These are phyloP conservation scores for Drosophila prostipennis DNA, from an alignment of 2,888 invertebrate species.

Conservation along the genomic window DNA sequence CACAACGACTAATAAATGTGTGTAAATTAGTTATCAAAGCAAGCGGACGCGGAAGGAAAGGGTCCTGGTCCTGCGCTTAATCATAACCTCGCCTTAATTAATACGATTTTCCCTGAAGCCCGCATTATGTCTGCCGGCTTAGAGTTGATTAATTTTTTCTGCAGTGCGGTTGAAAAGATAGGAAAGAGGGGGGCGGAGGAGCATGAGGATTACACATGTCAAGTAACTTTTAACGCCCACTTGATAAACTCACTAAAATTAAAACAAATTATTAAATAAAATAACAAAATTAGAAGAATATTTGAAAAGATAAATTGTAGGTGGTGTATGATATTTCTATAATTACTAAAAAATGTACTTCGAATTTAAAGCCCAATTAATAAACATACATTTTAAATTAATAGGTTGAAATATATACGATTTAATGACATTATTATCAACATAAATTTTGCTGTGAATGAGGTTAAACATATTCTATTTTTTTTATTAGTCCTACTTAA, in stretches of 20 bases:
- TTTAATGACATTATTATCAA: no score
- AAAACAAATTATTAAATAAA: not conserved
- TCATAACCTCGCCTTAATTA: conserved; percentile 75
- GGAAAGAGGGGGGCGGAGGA: not conserved
- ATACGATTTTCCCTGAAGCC: conserved; percentile 50
- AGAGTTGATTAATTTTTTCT: conserved; percentile 38
- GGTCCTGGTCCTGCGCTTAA: conserved; percentile 51
- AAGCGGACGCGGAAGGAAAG: conserved; percentile 27
- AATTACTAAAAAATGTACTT: no score
- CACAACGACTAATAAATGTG: conserved; percentile 77
- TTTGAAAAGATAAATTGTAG: no score
- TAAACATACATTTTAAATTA: no score
- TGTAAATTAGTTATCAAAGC: conserved; percentile 76
- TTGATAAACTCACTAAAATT: not conserved
- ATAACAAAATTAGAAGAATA: no score
- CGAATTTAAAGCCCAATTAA: no score
- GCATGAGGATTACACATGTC: not conserved
- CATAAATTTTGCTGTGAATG: no score
- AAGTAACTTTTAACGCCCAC: not conserved
- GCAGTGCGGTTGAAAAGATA: conserved; percentile 10
- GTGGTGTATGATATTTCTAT: no score
- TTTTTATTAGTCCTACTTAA: no score
- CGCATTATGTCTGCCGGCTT: conserved; percentile 45
- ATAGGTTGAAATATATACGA: no score
- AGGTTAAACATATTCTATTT: no score